Evolutionary conservation across 1,140 invertebrate genomes (phyloP).

Genomic region (Drosophila navojoa): DNA sequence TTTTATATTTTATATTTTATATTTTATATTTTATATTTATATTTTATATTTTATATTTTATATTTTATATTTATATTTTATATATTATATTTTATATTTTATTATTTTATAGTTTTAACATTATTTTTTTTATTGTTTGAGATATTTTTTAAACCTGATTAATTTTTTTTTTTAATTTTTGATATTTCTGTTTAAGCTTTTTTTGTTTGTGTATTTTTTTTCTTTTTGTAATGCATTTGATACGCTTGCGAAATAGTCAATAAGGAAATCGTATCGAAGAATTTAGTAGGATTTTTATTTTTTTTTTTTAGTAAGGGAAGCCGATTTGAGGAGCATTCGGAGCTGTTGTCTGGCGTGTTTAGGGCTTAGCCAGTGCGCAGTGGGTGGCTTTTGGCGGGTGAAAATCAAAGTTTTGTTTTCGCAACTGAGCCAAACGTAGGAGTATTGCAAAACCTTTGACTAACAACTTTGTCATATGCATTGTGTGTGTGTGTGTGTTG

Average conservation of each 20-base stretch:
- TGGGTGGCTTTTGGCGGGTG: conserved; percentile 1
- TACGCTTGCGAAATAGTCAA: conserved; percentile 23
- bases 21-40: too few relatives aligned
- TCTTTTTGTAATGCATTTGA: neutral
- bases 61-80: too few relatives aligned
- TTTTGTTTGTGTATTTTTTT: neutral
- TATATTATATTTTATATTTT: too few relatives aligned
- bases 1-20: too few relatives aligned
- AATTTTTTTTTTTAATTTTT: too few relatives aligned
- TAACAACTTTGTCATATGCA: conserved; percentile 34
- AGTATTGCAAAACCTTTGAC: conserved; percentile 9
- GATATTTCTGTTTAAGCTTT: neutral
- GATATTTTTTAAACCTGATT: too few relatives aligned
- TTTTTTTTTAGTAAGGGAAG: neutral
- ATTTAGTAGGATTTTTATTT: conserved; percentile 8
- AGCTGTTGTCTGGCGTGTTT: neutral
- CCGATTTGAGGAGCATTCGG: too few relatives aligned
- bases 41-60: too few relatives aligned
- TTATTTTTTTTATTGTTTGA: too few relatives aligned
- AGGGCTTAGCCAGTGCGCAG: neutral
- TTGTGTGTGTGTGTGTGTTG: conserved; percentile 17
- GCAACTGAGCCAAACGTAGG: conserved; percentile 16
- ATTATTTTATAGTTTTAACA: too few relatives aligned
- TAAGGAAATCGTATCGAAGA: conserved; percentile 27
- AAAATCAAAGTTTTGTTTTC: conserved; percentile 44